Conservation (phyloP, 1,140 invertebrate genomes). For the Radopholus similis region DNA sequence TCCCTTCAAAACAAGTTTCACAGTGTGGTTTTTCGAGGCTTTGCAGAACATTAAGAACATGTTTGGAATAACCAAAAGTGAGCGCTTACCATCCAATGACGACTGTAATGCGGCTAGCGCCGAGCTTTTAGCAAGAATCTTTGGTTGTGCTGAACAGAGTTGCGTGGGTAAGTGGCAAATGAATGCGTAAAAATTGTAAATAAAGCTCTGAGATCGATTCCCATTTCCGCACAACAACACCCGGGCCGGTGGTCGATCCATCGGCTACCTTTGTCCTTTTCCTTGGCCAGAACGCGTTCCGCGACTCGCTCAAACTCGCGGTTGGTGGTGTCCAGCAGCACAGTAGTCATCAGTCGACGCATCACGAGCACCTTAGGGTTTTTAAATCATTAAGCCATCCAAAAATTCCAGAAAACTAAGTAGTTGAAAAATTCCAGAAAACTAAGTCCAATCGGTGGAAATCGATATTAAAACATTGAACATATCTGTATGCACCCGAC, state of each 20-base stretch:
- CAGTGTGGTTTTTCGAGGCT: neutral
- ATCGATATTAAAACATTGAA: no score
- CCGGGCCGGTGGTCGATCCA: neutral
- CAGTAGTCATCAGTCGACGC: constrained; percentile 35
- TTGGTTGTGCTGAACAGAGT: constrained; percentile 32
- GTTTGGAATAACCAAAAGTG: constrained; percentile 2
- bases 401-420: constrained; percentile 15
- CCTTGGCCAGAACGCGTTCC: constrained; percentile 4
- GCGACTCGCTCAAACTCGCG: constrained; percentile 32
- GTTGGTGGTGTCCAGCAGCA: constrained; percentile 37
- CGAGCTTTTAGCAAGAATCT: constrained; percentile 31
- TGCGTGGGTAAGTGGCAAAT: neutral
- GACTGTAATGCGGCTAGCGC: constrained; percentile 33
- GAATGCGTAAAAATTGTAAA: neutral
- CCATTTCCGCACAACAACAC: neutral
- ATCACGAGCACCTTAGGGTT: constrained; percentile 38
- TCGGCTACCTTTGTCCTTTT: constrained; percentile 28
- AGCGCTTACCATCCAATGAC: constrained; percentile 22
- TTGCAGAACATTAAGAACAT: neutral
- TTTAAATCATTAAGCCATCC: constrained; percentile 4
- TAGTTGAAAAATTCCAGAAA: no score
- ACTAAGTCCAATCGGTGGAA: no score
- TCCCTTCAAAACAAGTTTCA: neutral
- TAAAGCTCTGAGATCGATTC: neutral
- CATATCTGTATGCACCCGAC: no score